Percentiles rank a stretch among this genome's conserved stretches.
Conservation (phyloP, 2,797 vertebrate genomes). For the Luscinia megarhynchos region DNA sequence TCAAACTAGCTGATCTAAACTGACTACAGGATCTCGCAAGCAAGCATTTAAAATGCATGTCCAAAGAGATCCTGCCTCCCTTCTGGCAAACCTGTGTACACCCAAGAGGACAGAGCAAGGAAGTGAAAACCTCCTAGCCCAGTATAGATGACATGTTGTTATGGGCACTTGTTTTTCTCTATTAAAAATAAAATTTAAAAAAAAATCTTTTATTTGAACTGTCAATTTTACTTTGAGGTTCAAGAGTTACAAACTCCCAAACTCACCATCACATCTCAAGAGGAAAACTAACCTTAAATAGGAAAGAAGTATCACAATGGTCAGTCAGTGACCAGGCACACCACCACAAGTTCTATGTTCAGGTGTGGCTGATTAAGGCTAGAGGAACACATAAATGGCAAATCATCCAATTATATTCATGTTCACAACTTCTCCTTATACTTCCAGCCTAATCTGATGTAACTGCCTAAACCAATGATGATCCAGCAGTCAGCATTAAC, state of each 20-base stretch:
- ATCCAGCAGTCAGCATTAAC: background rate
- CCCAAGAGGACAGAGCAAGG: background rate
- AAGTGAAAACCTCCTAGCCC: background rate
- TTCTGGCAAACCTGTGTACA: background rate
- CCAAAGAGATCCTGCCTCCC: background rate
- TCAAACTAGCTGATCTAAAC: background rate
- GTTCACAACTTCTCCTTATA: background rate
- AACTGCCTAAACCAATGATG: background rate
- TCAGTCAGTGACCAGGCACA: background rate
- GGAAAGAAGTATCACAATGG: background rate
- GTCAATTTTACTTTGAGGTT: slow-evolving; percentile 41
- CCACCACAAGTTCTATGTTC: background rate
- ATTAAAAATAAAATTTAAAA: background rate
- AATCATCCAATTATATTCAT: background rate
- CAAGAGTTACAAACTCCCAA: slow-evolving; percentile 20
- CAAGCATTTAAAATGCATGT: background rate
- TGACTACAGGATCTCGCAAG: background rate
- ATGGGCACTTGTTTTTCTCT: background rate
- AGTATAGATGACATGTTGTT: background rate
- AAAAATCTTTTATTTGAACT: background rate
- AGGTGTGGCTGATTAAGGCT: background rate
- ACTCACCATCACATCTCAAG: slow-evolving; percentile 21
- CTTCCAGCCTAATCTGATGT: background rate
- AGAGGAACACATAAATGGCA: background rate
- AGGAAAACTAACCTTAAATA: slow-evolving; percentile 40